phyloP scores from a whole-genome alignment of 2,113 vertebrate genomes.

The Macrotis lagotis region DNA sequence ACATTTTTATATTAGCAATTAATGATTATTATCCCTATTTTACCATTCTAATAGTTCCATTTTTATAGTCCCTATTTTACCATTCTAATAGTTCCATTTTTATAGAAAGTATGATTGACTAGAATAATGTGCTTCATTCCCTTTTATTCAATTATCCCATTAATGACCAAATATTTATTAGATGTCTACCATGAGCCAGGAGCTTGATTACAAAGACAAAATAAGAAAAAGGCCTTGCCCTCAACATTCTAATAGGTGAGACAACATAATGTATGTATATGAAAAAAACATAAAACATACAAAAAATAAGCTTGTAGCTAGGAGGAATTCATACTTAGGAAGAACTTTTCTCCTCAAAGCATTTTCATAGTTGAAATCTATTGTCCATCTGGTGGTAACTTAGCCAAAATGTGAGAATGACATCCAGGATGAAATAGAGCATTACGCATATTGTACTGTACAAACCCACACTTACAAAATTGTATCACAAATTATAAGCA shows the following conservation, averaged over 20 bases:
- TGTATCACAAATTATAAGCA: background rate
- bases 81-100: conserved; percentile 22
- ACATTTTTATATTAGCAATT: background rate
- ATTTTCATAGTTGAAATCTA: fast-evolving
- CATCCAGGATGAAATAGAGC: background rate
- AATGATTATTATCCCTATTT: conserved; percentile 12
- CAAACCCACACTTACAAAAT: background rate
- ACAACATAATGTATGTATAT: background rate
- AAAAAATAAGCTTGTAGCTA: background rate
- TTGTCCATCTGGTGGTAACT: background rate
- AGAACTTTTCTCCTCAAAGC: background rate
- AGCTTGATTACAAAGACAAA: background rate
- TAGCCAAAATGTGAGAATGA: background rate
- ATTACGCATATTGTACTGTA: background rate
- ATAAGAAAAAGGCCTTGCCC: background rate
- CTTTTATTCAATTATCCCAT: background rate
- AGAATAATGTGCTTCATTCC: background rate
- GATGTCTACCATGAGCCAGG: background rate
- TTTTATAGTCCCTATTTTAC: conserved; percentile 19
- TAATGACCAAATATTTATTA: background rate
- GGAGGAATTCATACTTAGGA: background rate
- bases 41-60: background rate
- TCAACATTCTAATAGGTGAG: background rate
- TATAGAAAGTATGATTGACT: background rate
- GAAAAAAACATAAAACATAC: background rate